These are phyloP conservation scores for Ennomos quercinarius DNA, from an alignment of 2,888 invertebrate genomes.

Conservation along the genomic window DNA sequence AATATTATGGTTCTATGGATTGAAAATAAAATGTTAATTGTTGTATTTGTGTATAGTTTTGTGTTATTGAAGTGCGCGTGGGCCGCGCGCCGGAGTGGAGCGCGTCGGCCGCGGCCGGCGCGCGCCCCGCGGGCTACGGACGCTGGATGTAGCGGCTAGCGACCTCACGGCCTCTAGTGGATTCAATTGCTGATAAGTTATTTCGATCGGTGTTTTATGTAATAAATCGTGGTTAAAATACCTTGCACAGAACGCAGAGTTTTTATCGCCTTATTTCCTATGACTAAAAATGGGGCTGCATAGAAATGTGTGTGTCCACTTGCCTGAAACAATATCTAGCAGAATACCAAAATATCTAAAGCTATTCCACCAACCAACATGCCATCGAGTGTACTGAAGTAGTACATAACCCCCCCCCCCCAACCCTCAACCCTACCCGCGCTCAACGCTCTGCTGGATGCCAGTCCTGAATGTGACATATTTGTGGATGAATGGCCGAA, in stretches of 20 bases:
- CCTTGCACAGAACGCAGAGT: slow-evolving; percentile 68
- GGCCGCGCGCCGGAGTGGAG: slow-evolving; percentile 13
- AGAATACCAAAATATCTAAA: too few relatives aligned
- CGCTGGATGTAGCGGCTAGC: slow-evolving; percentile 38
- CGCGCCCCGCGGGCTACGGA: slow-evolving; percentile 31
- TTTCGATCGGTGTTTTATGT: slow-evolving; percentile 70
- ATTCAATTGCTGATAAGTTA: slow-evolving; percentile 58
- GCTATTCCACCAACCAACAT: too few relatives aligned
- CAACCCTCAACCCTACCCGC: too few relatives aligned
- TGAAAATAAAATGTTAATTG: slow-evolving; percentile 83
- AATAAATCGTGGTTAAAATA: slow-evolving; percentile 74
- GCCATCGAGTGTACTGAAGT: too few relatives aligned
- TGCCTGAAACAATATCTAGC: too few relatives aligned
- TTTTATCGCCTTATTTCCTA: slow-evolving; percentile 44
- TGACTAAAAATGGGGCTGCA: too few relatives aligned
- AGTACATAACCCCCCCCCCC: too few relatives aligned
- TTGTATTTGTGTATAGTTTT: slow-evolving; percentile 78
- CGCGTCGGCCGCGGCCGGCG: not conserved
- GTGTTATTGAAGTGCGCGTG: slow-evolving; percentile 39
- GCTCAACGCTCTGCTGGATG: too few relatives aligned
- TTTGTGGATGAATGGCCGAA: too few relatives aligned
- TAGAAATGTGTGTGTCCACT: too few relatives aligned
- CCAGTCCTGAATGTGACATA: too few relatives aligned
- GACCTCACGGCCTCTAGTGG: slow-evolving; percentile 52
- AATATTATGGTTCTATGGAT: slow-evolving; percentile 77